Evolutionary conservation across 2,113 vertebrate species (phyloP), one percentile per base, ranked within the genome.

Genomic region (Ptilorrhoa leucosticta): DNA sequence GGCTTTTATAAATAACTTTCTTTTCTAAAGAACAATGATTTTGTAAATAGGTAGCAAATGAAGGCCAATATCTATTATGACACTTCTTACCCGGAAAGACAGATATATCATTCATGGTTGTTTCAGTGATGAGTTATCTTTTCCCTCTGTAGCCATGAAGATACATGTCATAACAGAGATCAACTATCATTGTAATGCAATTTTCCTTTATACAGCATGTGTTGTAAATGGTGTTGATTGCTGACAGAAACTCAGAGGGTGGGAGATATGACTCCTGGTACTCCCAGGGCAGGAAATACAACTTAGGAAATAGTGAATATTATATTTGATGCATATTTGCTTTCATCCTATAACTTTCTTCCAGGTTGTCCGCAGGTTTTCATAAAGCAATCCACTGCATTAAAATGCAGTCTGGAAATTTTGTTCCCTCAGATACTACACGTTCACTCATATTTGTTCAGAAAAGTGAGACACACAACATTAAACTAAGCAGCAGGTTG

Each of bases 151-250:
- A 88, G 92, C 93, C 90, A 70, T 42, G 90, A 97, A 97, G 96
- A 91, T 94, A 53, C 27, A 42, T 97, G 97, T 98, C 98, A 98
- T 89, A 98, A 97, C 96, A 98, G 90, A 95, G 87, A 97, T 97
- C 96, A 97, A 70, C 92, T 71, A 78, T 94, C 78, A 93, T 95
- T 94, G 86, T 89, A 92, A 94, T 89, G 89, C 54, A 89, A 83
- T 96, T 96, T 95, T 96, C 70, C 90, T 96, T 57, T 90, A 60
- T 95, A n/a, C 60, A 58, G 81, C 70, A 83, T 80, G 83, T 92
- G 83, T 90, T 87, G 86, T 57, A 94, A 97, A 95, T 91, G 92
- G 81, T 92, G 90, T 94, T 96, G 86, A 91, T 87, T 93, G 87
- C 96, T 96, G 96, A 96, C 89, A 96, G 93, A 94, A 97, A 60